phyloP scores from a whole-genome alignment of 2,797 vertebrate species.

The Staurois parvus region DNA sequence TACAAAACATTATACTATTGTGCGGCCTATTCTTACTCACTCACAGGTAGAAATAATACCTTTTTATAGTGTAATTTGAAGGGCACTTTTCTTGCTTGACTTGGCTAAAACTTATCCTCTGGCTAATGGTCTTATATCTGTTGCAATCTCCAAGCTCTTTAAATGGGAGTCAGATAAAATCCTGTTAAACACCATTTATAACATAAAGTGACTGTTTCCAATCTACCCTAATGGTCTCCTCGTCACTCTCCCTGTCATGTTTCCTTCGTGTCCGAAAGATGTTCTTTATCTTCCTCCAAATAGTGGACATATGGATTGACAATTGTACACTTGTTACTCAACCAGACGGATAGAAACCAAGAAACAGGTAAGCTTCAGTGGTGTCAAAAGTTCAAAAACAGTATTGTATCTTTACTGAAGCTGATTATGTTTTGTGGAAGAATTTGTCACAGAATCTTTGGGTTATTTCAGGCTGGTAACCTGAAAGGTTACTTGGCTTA shows the following conservation, averaged over 20 bases:
- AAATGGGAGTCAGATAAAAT: slow-evolving; percentile 54
- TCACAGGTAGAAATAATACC: neutral
- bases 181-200: slow-evolving; percentile 56
- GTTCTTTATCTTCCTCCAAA: slow-evolving; percentile 22
- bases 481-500: neutral
- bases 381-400: neutral
- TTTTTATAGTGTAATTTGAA: slow-evolving; percentile 20
- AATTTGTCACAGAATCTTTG: neutral
- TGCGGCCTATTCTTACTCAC: neutral
- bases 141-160: slow-evolving; percentile 57
- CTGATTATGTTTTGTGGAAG: neutral
- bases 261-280: slow-evolving; percentile 29
- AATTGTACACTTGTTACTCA: neutral
- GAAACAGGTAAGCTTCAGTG: neutral
- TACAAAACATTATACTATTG: neutral
- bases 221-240: slow-evolving; percentile 54
- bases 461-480: neutral
- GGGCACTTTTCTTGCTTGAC: slow-evolving; percentile 42
- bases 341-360: neutral
- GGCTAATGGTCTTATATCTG: slow-evolving; percentile 57
- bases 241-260: slow-evolving; percentile 46
- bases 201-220: slow-evolving; percentile 57
- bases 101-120: slow-evolving; percentile 45
- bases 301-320: slow-evolving; percentile 28
- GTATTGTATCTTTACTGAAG: neutral